These are phyloP conservation scores for Tromatobia lineatoria DNA, from an alignment of 2,888 invertebrate species.

Conservation along the genomic window DNA sequence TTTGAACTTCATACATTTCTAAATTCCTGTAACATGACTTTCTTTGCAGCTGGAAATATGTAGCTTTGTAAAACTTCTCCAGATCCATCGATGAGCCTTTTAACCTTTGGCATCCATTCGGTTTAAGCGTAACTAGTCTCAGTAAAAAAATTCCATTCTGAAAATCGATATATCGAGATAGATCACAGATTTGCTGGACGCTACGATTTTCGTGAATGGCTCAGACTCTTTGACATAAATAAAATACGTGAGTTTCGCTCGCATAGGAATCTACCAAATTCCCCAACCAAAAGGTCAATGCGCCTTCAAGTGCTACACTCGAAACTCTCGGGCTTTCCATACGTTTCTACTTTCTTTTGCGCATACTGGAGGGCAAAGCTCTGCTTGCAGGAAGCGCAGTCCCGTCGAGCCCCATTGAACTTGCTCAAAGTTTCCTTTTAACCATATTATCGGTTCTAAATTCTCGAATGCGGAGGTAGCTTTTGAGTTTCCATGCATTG, in stretches of 20 bases:
- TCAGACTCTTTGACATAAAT: constrained; percentile 11
- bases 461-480: constrained; percentile 52
- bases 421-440: constrained; percentile 65
- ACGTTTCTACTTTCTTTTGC: constrained; percentile 22
- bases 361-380: constrained; percentile 30
- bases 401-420: constrained; percentile 62
- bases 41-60: no score
- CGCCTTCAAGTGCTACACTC: background rate
- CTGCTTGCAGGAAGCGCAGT: constrained; percentile 31
- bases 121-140: background rate
- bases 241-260: constrained; percentile 3
- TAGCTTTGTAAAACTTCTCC: no score
- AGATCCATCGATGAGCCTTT: no score
- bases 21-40: no score
- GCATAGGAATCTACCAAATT: background rate
- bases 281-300: background rate
- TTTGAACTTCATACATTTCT: no score
- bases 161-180: background rate
- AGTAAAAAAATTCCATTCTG: background rate
- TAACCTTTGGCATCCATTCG: background rate
- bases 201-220: background rate
- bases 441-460: constrained; percentile 73
- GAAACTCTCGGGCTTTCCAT: constrained; percentile 2
- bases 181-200: background rate
- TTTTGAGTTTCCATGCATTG: constrained; percentile 63